Conservation (phyloP, 2,113 vertebrate genomes). For the Lethenteron camtschaticum region DNA sequence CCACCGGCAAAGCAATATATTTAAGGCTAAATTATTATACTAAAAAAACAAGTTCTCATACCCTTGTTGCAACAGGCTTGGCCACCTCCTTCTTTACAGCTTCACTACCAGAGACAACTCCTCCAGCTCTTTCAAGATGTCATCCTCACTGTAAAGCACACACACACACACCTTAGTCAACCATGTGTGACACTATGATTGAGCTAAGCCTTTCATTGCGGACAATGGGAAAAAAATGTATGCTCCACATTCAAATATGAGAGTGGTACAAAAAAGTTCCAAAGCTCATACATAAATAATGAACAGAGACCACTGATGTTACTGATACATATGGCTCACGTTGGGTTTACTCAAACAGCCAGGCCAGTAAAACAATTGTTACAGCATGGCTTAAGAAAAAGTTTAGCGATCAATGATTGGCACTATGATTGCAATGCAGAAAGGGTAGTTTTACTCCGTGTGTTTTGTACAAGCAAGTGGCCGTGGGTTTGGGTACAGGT, state of each 20-base stretch:
- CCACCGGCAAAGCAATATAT: background rate
- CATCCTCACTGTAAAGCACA: slow-evolving; percentile 56
- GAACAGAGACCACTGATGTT: background rate
- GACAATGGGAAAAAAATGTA: background rate
- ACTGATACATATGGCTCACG: slow-evolving; percentile 21
- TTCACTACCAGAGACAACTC: slow-evolving; percentile 48
- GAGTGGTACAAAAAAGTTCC: background rate
- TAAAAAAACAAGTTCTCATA: slow-evolving; percentile 13
- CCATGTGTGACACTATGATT: background rate
- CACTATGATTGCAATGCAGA: no score
- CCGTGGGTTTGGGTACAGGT: no score
- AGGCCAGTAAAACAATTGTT: no score
- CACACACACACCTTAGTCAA: slow-evolving; percentile 9
- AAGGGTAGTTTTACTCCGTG: no score
- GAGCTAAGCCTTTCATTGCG: slow-evolving; percentile 5
- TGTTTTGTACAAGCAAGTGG: no score
- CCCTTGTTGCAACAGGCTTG: slow-evolving; percentile 22
- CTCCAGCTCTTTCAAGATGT: slow-evolving; percentile 84
- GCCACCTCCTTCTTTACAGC: slow-evolving; percentile 38
- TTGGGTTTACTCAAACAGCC: no score
- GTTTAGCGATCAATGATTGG: no score
- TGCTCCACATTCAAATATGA: no score
- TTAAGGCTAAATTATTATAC: background rate
- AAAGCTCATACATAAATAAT: slow-evolving; percentile 9
- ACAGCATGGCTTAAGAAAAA: no score